phyloP scores from a whole-genome alignment of 2,888 invertebrate genomes.

The Agonopterix arenella region DNA sequence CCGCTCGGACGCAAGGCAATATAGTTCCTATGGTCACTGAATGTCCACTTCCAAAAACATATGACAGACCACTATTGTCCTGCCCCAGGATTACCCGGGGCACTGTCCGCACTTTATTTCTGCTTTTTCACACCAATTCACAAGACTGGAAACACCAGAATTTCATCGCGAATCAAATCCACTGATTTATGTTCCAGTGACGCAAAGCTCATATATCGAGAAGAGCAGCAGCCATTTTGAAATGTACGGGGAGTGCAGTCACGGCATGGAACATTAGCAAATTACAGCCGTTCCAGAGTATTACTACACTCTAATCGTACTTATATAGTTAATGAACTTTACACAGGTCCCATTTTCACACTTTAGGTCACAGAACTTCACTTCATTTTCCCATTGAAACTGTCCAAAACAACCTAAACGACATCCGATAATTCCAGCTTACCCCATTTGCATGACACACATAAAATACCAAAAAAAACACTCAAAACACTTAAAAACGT shows the following conservation, averaged over 20 bases:
- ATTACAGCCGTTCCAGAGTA: constrained; percentile 53
- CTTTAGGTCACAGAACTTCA: constrained; percentile 65
- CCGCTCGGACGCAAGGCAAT: constrained; percentile 71
- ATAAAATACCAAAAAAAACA: constrained; percentile 79
- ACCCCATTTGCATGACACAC: constrained; percentile 87
- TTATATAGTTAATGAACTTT: constrained; percentile 51
- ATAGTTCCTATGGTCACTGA: constrained; percentile 69
- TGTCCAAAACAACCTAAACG: constrained; percentile 77
- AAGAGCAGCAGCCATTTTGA: constrained; percentile 79
- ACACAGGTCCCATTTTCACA: constrained; percentile 64
- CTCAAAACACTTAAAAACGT: constrained; percentile 73
- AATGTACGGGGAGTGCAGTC: constrained; percentile 77
- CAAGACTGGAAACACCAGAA: constrained; percentile 56
- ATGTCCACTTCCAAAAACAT: constrained; percentile 72
- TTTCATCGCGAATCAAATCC: constrained; percentile 58
- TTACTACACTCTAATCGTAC: constrained; percentile 38
- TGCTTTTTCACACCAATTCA: constrained; percentile 55
- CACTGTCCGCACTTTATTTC: constrained; percentile 47
- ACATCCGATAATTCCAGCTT: constrained; percentile 79
- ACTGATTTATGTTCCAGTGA: constrained; percentile 76
- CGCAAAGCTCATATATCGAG: constrained; percentile 78
- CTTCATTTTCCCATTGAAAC: constrained; percentile 69
- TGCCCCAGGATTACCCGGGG: constrained; percentile 48
- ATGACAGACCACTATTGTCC: constrained; percentile 69
- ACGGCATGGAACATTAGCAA: constrained; percentile 75